These are phyloP conservation scores for Lamellibrachia satsuma DNA, from an alignment of 2,888 invertebrate species.

Conservation along the genomic window DNA sequence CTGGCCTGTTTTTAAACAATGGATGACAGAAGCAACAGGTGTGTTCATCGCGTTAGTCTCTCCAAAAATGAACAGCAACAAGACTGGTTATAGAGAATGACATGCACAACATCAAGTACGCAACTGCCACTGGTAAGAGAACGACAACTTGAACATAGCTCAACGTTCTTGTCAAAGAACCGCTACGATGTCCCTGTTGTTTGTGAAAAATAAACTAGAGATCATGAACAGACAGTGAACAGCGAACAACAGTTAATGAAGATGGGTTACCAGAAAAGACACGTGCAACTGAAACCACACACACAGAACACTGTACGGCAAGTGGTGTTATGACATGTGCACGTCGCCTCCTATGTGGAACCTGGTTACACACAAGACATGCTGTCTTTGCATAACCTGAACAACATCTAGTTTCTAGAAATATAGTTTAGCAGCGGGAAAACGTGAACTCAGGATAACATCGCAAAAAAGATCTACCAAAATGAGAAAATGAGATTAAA, in stretches of 20 bases:
- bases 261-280: background rate
- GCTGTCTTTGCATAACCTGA: background rate
- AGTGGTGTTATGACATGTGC: background rate
- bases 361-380: background rate
- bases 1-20: background rate
- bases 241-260: background rate
- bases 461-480: background rate
- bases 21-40: background rate
- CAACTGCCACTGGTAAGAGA: background rate
- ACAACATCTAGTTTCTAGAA: slow-evolving; percentile 9
- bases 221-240: background rate
- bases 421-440: background rate
- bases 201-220: background rate
- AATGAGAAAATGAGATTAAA: slow-evolving; percentile 7
- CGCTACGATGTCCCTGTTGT: background rate
- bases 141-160: background rate
- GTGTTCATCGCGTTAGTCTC: background rate
- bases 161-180: background rate
- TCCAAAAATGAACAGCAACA: background rate
- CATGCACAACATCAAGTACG: background rate
- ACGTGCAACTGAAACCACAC: slow-evolving; percentile 17
- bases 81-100: background rate
- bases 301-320: background rate
- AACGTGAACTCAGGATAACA: background rate
- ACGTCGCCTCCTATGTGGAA: background rate